phyloP scores from a whole-genome alignment of 2,888 invertebrate genomes.

The Teleogryllus oceanicus region DNA sequence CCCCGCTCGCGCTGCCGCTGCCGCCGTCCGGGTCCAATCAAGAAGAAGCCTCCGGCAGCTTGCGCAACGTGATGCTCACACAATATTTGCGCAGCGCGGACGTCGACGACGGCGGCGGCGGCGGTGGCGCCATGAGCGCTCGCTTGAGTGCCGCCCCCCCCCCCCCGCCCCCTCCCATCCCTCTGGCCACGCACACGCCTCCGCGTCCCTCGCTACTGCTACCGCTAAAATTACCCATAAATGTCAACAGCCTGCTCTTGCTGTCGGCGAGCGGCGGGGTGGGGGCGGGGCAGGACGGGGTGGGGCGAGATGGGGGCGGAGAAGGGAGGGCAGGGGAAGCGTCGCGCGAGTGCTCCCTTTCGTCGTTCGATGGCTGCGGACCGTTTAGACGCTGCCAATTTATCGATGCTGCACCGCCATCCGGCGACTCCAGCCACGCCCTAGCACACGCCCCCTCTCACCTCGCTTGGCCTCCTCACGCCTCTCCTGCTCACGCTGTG shows the following conservation, averaged over 20 bases:
- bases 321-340: background rate
- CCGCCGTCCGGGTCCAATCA: background rate
- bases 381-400: background rate
- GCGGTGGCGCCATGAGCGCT: background rate
- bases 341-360: background rate
- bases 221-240: slow-evolving; percentile 1
- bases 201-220: background rate
- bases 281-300: background rate
- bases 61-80: background rate
- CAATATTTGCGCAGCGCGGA: slow-evolving; percentile 2
- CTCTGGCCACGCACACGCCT: no score
- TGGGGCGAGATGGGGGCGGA: background rate
- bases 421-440: background rate
- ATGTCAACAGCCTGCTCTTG: background rate
- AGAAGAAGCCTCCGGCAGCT: background rate
- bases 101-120: background rate
- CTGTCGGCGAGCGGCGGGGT: background rate
- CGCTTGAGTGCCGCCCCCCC: background rate
- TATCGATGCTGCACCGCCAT: background rate
- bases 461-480: background rate
- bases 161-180: no score
- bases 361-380: background rate
- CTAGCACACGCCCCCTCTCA: background rate
- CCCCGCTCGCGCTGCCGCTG: background rate
- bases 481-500: background rate